phyloP scores from a whole-genome alignment of 2,113 vertebrate species.

The Apistogramma diplotaenia region DNA sequence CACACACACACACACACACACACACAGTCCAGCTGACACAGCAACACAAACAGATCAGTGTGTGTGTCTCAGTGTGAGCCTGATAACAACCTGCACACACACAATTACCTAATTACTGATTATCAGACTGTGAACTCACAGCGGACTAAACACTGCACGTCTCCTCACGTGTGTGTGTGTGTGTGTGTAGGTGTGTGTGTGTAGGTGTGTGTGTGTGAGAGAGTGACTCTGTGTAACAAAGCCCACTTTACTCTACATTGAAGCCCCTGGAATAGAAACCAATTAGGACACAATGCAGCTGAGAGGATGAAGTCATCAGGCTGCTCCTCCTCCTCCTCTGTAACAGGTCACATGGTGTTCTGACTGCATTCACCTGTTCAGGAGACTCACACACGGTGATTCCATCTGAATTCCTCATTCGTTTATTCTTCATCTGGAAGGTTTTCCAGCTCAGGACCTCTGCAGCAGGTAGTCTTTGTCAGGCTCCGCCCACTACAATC shows the following conservation, averaged over 20 bases:
- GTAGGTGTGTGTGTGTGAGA: neutral
- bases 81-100: slow-evolving; percentile 3
- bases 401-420: neutral
- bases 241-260: neutral
- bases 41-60: neutral
- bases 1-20: neutral
- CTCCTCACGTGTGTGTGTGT: neutral
- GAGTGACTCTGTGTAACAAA: neutral
- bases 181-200: neutral
- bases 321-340: neutral
- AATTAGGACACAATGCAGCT: neutral
- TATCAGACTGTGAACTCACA: slow-evolving; percentile 8
- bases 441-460: too few relatives aligned
- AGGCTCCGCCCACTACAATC: neutral
- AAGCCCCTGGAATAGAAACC: neutral
- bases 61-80: neutral
- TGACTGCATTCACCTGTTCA: neutral
- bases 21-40: neutral
- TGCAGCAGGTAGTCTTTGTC: neutral
- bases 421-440: neutral
- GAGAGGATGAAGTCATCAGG: neutral
- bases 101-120: slow-evolving; percentile 13
- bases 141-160: neutral
- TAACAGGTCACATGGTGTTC: neutral
- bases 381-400: neutral